phyloP scores from a whole-genome alignment of 1,140 invertebrate genomes.

The Muscidifurax raptorellus region DNA sequence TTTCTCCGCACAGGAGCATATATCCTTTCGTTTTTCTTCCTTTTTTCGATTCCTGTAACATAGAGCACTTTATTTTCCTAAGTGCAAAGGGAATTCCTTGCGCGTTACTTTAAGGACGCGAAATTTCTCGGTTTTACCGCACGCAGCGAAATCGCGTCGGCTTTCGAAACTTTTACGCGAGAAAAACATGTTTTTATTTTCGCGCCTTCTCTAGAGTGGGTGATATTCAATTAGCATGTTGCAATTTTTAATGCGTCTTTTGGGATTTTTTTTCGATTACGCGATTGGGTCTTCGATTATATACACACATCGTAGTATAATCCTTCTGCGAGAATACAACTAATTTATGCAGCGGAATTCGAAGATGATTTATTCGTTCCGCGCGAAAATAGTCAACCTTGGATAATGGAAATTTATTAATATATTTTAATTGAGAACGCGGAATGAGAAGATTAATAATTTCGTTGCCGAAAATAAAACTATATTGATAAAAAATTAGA shows the following conservation, averaged over 20 bases:
- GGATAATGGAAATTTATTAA: not conserved
- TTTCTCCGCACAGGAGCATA: conserved; percentile 41
- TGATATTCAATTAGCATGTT: not conserved
- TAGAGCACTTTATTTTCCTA: not conserved
- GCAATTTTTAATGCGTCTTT: not conserved
- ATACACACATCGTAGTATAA: not conserved
- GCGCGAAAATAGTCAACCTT: not conserved
- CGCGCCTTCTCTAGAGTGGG: too few relatives aligned
- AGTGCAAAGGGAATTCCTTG: not conserved
- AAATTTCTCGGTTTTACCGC: too few relatives aligned
- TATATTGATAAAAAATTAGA: too few relatives aligned
- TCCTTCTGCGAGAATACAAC: not conserved
- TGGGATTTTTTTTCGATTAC: not conserved
- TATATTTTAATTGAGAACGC: not conserved
- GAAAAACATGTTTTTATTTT: too few relatives aligned
- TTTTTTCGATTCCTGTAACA: not conserved
- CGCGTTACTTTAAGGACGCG: too few relatives aligned
- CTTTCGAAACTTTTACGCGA: too few relatives aligned
- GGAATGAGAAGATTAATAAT: not conserved
- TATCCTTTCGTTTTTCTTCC: not conserved
- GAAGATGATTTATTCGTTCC: not conserved
- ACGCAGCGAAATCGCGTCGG: too few relatives aligned
- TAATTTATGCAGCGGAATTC: not conserved
- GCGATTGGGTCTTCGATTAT: not conserved
- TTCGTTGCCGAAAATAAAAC: not conserved